Conservation (phyloP, 2,888 invertebrate species). For the Ornithoptera priamus region DNA sequence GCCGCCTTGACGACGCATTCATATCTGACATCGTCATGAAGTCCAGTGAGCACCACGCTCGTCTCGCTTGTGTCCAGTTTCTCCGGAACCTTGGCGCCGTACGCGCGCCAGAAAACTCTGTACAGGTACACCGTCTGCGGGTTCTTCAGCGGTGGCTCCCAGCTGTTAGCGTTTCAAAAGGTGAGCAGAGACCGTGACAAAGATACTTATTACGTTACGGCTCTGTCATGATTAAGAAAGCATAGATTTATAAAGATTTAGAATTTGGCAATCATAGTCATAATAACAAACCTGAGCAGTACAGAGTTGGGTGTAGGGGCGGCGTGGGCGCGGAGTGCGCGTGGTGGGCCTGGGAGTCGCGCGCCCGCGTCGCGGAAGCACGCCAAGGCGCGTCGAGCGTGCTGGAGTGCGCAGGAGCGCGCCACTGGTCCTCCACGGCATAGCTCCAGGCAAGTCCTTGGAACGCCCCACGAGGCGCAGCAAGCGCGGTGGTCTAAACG, state of each 20-base stretch:
- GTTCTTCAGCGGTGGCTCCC: constrained; percentile 91
- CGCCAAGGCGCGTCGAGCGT: constrained; percentile 87
- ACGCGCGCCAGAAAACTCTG: constrained; percentile 89
- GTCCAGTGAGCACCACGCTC: constrained; percentile 83
- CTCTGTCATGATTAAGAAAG: no score
- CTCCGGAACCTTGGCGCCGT: constrained; percentile 81
- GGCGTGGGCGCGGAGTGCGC: constrained; percentile 58
- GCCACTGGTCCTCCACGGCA: constrained; percentile 88
- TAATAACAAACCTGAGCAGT: constrained; percentile 53
- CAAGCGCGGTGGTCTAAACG: constrained; percentile 88
- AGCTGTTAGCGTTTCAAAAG: constrained; percentile 57
- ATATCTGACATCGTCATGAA: constrained; percentile 87
- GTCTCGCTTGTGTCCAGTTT: constrained; percentile 87
- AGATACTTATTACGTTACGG: no score
- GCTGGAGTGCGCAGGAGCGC: constrained; percentile 85
- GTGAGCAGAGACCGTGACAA: no score
- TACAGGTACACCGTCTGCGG: constrained; percentile 90
- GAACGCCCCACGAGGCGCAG: constrained; percentile 89
- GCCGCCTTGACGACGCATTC: constrained; percentile 91
- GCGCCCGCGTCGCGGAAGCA: constrained; percentile 91
- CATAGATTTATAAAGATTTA: no score
- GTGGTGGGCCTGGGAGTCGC: constrained; percentile 89
- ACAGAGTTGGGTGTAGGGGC: constrained; percentile 69
- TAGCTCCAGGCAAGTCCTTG: constrained; percentile 90
- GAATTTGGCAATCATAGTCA: no score